Evolutionary conservation across 2,113 vertebrate species (phyloP).

Genomic region (Micronisus gabar): DNA sequence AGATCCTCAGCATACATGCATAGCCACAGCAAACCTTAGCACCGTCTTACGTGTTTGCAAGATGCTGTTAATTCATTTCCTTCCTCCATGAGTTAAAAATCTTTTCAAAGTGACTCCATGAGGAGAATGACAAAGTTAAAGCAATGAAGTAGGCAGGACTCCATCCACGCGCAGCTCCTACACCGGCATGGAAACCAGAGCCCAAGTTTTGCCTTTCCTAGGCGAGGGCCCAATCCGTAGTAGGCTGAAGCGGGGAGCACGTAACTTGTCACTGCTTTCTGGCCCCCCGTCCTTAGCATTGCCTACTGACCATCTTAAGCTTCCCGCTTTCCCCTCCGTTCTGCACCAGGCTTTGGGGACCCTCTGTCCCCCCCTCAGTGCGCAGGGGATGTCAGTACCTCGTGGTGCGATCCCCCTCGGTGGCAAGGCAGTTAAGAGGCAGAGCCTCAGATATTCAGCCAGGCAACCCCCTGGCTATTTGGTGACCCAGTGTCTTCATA

Average conservation of each 20-base stretch:
- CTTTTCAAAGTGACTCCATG: background rate
- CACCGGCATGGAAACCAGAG: background rate
- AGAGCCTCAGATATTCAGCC: background rate
- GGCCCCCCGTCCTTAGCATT: background rate
- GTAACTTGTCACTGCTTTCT: background rate
- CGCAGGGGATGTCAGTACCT: background rate
- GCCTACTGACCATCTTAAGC: background rate
- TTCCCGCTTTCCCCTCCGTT: background rate
- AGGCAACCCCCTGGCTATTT: background rate
- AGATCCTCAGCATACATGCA: background rate
- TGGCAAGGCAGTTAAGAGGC: background rate
- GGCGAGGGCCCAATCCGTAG: background rate
- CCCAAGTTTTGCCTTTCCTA: background rate
- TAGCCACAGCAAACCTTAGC: background rate
- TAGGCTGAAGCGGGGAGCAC: background rate
- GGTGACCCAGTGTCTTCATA: slow-evolving; percentile 52
- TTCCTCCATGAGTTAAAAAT: background rate
- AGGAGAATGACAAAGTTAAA: background rate
- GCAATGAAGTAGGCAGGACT: background rate
- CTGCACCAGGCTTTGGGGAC: background rate
- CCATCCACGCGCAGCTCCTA: background rate
- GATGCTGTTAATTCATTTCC: background rate
- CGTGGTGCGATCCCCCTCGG: accelerated
- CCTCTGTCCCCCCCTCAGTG: background rate
- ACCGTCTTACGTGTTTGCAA: background rate